Conservation (phyloP, 2,797 vertebrate genomes). For the Hozukius guyotensis region DNA sequence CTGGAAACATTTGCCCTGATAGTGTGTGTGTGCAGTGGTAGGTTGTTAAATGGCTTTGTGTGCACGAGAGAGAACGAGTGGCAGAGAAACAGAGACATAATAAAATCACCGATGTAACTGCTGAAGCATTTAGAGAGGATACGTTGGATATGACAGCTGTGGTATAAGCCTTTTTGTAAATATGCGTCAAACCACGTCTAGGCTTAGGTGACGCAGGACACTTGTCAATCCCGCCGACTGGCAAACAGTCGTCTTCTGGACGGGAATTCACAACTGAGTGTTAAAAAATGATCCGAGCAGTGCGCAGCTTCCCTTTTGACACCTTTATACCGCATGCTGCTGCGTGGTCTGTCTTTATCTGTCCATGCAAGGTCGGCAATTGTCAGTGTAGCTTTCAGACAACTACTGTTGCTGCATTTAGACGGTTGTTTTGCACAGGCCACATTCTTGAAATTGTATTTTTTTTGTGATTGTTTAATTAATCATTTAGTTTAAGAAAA, state of each 20-base stretch:
- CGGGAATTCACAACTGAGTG: slow-evolving; percentile 51
- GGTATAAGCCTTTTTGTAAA: slow-evolving; percentile 32
- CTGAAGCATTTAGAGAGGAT: slow-evolving; percentile 62
- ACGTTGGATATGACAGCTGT: slow-evolving; percentile 57
- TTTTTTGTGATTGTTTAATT: not conserved
- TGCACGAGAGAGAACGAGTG: not conserved
- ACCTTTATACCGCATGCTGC: not conserved
- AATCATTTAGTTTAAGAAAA: not conserved
- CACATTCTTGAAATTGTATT: not conserved
- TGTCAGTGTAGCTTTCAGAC: not conserved
- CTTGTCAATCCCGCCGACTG: slow-evolving; percentile 46
- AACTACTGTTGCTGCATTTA: not conserved
- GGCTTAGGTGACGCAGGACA: slow-evolving; percentile 61
- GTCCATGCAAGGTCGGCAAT: not conserved
- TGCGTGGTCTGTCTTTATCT: not conserved
- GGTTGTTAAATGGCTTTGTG: slow-evolving; percentile 13
- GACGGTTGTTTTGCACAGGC: not conserved
- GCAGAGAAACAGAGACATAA: not conserved
- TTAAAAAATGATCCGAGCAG: slow-evolving; percentile 33
- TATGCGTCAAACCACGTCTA: slow-evolving; percentile 21
- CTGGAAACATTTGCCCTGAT: slow-evolving; percentile 36
- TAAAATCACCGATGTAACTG: slow-evolving; percentile 37
- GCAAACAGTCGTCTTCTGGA: slow-evolving; percentile 41
- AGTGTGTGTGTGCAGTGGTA: not conserved
- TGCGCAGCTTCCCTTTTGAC: slow-evolving; percentile 3